Evolutionary conservation across 2,797 vertebrate genomes (phyloP).

Genomic region (Muscicapa comitata): DNA sequence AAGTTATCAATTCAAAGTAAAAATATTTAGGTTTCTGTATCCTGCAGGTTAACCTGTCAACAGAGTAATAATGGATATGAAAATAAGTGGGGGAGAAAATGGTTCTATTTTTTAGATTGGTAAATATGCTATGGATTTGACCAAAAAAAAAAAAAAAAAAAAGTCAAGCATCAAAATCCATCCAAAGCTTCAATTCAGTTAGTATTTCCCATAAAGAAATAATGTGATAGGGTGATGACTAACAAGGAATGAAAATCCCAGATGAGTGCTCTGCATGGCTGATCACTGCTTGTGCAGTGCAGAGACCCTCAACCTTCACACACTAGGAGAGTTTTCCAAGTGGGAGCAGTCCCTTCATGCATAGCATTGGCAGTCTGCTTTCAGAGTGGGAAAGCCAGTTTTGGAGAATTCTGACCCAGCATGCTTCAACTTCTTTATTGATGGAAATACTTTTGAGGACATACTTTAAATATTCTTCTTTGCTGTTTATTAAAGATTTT

Average conservation of each 20-base stretch:
- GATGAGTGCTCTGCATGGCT: neutral
- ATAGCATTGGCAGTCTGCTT: neutral
- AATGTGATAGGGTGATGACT: neutral
- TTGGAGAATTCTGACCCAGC: neutral
- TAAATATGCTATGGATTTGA: neutral
- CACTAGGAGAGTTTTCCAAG: neutral
- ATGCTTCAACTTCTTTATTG: neutral
- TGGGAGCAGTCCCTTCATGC: neutral
- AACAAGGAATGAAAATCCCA: neutral
- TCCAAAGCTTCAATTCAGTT: neutral
- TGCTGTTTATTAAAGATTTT: neutral
- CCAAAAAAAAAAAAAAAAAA: neutral
- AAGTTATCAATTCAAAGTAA: neutral
- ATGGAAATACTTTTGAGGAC: neutral
- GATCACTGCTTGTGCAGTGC: rapidly evolving
- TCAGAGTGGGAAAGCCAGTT: neutral
- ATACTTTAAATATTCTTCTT: neutral
- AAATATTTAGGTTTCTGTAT: neutral
- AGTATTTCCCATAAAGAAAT: neutral
- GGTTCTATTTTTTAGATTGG: neutral
- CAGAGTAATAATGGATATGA: neutral
- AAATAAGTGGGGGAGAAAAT: neutral
- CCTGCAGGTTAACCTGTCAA: neutral
- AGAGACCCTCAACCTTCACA: neutral
- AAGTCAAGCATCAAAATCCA: neutral